Base-by-base conservation (phyloP, 2,888 invertebrate genomes). In the Netelia fuscicornis region DNA sequence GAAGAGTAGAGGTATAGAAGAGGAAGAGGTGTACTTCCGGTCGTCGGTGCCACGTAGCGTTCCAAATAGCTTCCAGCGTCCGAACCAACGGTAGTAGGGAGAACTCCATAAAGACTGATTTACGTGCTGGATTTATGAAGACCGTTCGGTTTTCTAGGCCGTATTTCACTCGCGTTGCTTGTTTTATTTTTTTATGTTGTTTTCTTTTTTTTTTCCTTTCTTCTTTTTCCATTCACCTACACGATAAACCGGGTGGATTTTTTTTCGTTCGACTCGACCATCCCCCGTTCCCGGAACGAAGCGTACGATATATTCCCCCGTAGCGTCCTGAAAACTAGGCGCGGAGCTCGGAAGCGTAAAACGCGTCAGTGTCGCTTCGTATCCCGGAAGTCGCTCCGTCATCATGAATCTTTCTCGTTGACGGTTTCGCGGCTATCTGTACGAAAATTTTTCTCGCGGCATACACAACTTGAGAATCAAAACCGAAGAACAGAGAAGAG, bases 51-150 rank as follows among this genome's bases (percentile, higher is more conserved):
- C 68, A 74, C 82, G 67, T 84, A 81, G 68, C 80, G 82, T 67
- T 86, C 82, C 86, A 85, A 86, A 86, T 86, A 76, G 81, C 79
- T 84, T 70, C 86, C 84, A 78, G 72, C 86, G 81, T 81, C 70
- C 76, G n/a, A 75, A 54, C 75, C 79, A 74, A 71, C 76, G 20
- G 62, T 67, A 60, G 81, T 37, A 65, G 87, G 88, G 88, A 87
- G 86, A 88, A 90, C 90, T 91, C 92, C 89, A 92, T 92, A 92
- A 92, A 92, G 91, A 90, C 91, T 92, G 92, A 92, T 92, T 92
- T 92, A 92, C 92, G 92, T 89, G 89, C 89, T 87, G 90, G 91
- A 92, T 92, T 92, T 92, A 92, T 92, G 92, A 92, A 92, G 92
- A 92, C 90, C 89, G 91, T 91, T 92, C 89, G 92, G 90, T 92